Evolutionary conservation across 2,797 vertebrate genomes (phyloP), one percentile per base, ranked within the genome.

Genomic region (Argyrosomus regius): DNA sequence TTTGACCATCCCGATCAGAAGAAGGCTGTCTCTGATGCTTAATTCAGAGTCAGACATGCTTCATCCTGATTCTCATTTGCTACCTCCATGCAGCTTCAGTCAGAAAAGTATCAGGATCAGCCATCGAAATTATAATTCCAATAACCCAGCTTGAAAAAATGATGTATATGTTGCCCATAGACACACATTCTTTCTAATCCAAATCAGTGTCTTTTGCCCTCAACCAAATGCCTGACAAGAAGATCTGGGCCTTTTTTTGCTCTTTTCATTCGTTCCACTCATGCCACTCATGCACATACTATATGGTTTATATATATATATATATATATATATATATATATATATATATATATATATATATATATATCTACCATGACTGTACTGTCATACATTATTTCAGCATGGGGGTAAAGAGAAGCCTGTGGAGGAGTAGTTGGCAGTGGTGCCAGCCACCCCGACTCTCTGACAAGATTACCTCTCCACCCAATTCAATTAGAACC

Each of bases 401-500:
- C 43, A 67, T 22, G 22, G 48, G 54, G 85, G 87, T 94, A 92
- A 93, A 83, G 77, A 91, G 90, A 79, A 81, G 82, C 80, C 85
- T 84, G 71, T 58, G 68, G 89, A 91, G 81, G 88, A 92, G 90
- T 58, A 56, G 67, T 78, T 85, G 86, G 85, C 85, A 76, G 82
- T 73, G 48, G 78, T 87, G 84, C 78, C 88, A 83, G 78, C 87
- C 84, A 80, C 86, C 89, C 87, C 67, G 39, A 78, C 78, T 61
- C 73, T 84, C 68, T 90, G 92, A 94, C 88, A 77, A 89, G 80
- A 93, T 94, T 92, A 92, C 81, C 81, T 88, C 86, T 82, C 78
- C 82, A 83, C 90, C 80, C 90, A 90, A 93, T 93, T 93, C 84
- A 92, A 91, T 93, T 91, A 91, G 90, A 84, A 78, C 83, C 86